Percentiles rank a stretch among this genome's conserved stretches.
Evolutionary conservation across 2,888 invertebrate species (phyloP).

Genomic region (Amblyjoppa proteus): DNA sequence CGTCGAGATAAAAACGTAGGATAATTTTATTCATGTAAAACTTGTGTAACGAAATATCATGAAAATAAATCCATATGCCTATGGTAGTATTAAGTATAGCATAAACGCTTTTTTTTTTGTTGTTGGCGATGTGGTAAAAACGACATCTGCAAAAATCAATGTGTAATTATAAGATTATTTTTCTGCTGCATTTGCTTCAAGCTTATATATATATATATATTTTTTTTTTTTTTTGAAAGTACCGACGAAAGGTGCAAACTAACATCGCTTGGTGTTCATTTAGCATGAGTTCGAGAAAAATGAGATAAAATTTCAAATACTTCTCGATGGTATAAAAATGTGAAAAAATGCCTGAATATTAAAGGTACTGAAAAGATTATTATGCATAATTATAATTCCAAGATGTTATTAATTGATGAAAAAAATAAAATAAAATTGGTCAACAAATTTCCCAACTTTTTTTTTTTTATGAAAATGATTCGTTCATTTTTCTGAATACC

Average conservation of each 20-base stretch:
- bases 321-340: too few species aligned
- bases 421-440: too few species aligned
- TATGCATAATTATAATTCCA: too few species aligned
- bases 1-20: slow-evolving; percentile 50
- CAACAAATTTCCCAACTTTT: too few species aligned
- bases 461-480: too few species aligned
- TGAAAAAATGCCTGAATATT: too few species aligned
- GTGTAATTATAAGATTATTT: neutral
- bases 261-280: too few species aligned
- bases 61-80: slow-evolving; percentile 42
- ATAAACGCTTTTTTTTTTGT: neutral
- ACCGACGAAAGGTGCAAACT: neutral
- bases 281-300: too few species aligned
- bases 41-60: slow-evolving; percentile 54
- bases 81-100: slow-evolving; percentile 7
- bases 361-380: too few species aligned
- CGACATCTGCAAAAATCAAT: neutral
- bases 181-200: neutral
- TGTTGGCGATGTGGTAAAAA: neutral
- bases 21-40: slow-evolving; percentile 61
- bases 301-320: too few species aligned
- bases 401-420: too few species aligned
- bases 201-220: neutral
- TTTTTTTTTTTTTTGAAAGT: neutral
- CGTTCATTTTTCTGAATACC: too few species aligned